Percentiles rank a stretch among this genome's conserved stretches.
These are phyloP conservation scores for Drosophila seclusa DNA, from an alignment of 2,888 invertebrate genomes.

Conservation along the genomic window DNA sequence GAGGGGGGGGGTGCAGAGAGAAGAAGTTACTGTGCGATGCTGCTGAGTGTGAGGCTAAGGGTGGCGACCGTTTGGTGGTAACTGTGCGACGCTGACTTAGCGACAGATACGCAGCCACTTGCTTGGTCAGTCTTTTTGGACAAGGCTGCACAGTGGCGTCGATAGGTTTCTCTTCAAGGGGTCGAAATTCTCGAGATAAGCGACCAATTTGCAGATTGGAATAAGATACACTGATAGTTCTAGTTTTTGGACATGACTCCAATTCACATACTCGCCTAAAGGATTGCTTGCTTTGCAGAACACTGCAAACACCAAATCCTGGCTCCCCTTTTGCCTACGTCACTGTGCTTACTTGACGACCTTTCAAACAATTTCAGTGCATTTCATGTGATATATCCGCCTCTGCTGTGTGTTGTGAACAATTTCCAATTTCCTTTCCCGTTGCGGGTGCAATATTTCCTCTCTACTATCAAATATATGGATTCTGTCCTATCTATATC, in stretches of 20 bases:
- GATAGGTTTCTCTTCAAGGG: neutral
- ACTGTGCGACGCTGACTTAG: constrained; percentile 22
- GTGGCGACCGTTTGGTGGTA: constrained; percentile 33
- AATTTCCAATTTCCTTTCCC: constrained; percentile 18
- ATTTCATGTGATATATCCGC: constrained; percentile 32
- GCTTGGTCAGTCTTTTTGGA: constrained; percentile 17
- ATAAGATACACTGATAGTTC: neutral
- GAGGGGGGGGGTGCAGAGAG: neutral
- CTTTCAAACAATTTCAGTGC: constrained; percentile 2
- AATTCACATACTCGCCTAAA: neutral
- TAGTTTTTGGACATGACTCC: neutral
- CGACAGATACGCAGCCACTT: constrained; percentile 22
- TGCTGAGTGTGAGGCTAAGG: constrained; percentile 17
- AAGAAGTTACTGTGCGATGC: neutral
- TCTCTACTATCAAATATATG: constrained; percentile 2
- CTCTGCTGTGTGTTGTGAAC: constrained; percentile 3
- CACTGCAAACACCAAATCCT: neutral
- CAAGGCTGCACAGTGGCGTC: constrained; percentile 26
- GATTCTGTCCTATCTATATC: constrained; percentile 5
- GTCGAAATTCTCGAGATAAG: neutral
- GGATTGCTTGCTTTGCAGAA: neutral
- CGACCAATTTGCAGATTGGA: neutral
- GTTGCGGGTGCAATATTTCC: neutral
- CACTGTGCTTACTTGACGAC: neutral
- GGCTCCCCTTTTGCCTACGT: neutral